phyloP scores from a whole-genome alignment of 2,888 invertebrate species.

The Drosophila kuntzei region DNA sequence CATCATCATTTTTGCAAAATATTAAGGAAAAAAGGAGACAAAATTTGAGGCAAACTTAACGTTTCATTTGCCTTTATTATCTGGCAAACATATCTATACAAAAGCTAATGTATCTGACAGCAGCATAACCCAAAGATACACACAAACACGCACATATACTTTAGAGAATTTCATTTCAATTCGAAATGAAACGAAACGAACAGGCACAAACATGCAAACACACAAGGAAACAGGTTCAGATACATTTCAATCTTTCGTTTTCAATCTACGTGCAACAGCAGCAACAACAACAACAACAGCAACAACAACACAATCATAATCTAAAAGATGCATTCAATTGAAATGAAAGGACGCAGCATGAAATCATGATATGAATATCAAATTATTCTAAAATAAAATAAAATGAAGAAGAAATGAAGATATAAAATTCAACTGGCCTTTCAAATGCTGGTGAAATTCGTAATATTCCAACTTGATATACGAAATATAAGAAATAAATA shows the following conservation, averaged over 20 bases:
- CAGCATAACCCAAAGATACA: constrained; percentile 33
- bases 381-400: constrained; percentile 39
- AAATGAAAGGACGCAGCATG: constrained; percentile 67
- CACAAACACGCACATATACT: constrained; percentile 16
- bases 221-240: constrained; percentile 52
- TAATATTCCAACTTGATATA: constrained; percentile 6
- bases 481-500: constrained; percentile 8
- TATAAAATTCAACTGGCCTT: constrained; percentile 19
- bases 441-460: constrained; percentile 49
- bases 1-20: constrained; percentile 1
- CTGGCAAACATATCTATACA: constrained; percentile 53
- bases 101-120: constrained; percentile 64
- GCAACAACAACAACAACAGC: constrained; percentile 8
- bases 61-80: constrained; percentile 37
- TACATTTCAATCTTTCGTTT: constrained; percentile 76
- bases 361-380: constrained; percentile 75
- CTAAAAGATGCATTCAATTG: constrained; percentile 73
- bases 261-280: constrained; percentile 60
- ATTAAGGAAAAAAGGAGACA: neutral
- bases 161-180: constrained; percentile 62
- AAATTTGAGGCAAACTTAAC: constrained; percentile 3
- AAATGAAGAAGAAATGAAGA: neutral
- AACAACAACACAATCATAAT: constrained; percentile 38
- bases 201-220: constrained; percentile 30
- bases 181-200: constrained; percentile 51